Percentiles rank a stretch among this genome's conserved stretches.
These are phyloP conservation scores for Antheraea mylitta DNA, from an alignment of 1,140 invertebrate species.

Conservation along the genomic window DNA sequence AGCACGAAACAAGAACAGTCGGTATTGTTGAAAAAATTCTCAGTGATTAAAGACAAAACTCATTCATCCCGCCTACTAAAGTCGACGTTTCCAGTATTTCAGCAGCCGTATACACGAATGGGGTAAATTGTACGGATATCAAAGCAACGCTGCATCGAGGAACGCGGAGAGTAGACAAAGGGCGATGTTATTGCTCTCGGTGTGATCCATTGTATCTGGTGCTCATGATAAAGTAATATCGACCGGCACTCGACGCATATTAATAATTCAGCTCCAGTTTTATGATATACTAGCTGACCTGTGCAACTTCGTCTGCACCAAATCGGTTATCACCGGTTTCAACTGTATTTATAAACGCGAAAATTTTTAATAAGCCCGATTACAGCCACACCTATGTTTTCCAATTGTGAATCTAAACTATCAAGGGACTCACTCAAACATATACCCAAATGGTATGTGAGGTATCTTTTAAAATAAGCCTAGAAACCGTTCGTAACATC, in stretches of 20 bases:
- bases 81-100: constrained; percentile 2
- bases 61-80: neutral
- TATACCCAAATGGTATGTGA: too few species aligned
- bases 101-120: neutral
- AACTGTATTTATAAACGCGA: too few species aligned
- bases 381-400: too few species aligned
- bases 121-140: constrained; percentile 31
- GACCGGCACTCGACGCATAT: constrained; percentile 1
- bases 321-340: too few species aligned
- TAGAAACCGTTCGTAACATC: too few species aligned
- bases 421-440: too few species aligned
- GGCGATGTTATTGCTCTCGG: constrained; percentile 29
- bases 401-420: too few species aligned
- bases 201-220: constrained; percentile 23
- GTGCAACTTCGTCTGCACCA: too few species aligned
- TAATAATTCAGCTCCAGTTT: neutral
- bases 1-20: neutral
- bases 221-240: neutral
- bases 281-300: too few species aligned
- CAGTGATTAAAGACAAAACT: neutral
- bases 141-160: constrained; percentile 23
- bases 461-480: too few species aligned
- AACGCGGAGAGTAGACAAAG: constrained; percentile 24
- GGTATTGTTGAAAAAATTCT: neutral
- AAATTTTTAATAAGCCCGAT: too few species aligned